These are phyloP conservation scores for Mesorhabditis spiculigera DNA, from an alignment of 2,888 invertebrate species.

Conservation along the genomic window DNA sequence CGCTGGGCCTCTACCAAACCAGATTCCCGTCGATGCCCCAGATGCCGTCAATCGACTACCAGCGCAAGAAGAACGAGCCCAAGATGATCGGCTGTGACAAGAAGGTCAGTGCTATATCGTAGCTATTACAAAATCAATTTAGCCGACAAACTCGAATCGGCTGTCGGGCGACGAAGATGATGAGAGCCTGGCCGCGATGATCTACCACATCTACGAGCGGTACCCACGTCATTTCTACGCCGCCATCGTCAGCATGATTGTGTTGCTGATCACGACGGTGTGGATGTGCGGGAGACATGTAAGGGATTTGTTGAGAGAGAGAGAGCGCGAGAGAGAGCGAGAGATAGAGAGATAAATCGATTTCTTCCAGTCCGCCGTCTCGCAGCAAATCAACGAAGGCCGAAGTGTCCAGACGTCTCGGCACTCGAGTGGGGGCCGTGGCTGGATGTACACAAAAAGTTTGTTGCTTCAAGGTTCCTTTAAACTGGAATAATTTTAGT, in stretches of 20 bases:
- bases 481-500: neutral
- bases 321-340: neutral
- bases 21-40: constrained; percentile 14
- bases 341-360: neutral
- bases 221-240: constrained; percentile 25
- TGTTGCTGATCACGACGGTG: constrained; percentile 29
- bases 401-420: constrained; percentile 36
- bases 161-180: constrained; percentile 3
- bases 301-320: neutral
- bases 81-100: neutral
- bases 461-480: no score
- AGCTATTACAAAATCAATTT: neutral
- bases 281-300: constrained; percentile 47
- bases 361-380: neutral
- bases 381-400: constrained; percentile 19
- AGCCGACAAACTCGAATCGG: neutral
- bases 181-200: constrained; percentile 12
- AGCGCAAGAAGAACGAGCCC: constrained; percentile 7
- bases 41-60: constrained; percentile 12
- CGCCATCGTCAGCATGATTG: constrained; percentile 20
- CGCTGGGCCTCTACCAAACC: constrained; percentile 23
- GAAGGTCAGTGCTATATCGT: no score
- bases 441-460: constrained; percentile 11
- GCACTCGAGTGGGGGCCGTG: constrained; percentile 21
- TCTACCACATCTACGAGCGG: constrained; percentile 20